Evolutionary conservation across 1,140 invertebrate genomes (phyloP).

Genomic region (Phymorhynchus buccinoides): DNA sequence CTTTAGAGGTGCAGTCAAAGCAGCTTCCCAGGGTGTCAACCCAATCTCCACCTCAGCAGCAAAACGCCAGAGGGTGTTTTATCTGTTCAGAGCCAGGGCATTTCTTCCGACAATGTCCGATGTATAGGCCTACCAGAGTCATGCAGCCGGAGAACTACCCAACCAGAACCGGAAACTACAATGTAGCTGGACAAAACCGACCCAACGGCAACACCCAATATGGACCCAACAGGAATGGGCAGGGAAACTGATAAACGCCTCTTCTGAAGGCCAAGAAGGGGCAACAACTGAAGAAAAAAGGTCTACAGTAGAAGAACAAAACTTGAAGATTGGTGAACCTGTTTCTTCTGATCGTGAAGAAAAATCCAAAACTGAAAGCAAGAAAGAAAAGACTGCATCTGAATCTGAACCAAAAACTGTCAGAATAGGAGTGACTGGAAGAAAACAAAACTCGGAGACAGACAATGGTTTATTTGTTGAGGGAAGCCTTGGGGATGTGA

Average conservation of each 20-base stretch:
- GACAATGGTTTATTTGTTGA: conserved; percentile 17
- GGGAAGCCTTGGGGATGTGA: not conserved
- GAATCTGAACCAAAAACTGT: not conserved
- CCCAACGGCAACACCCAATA: too few relatives aligned
- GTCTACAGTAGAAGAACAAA: too few relatives aligned
- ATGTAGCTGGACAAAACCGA: too few relatives aligned
- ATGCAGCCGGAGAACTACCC: not conserved
- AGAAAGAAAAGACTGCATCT: too few relatives aligned
- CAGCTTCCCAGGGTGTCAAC: not conserved
- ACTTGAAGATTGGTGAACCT: too few relatives aligned
- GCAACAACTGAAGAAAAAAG: not conserved
- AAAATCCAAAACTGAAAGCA: too few relatives aligned
- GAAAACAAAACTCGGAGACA: not conserved
- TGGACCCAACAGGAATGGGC: not conserved
- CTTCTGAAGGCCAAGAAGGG: conserved; percentile 12
- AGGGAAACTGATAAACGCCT: conserved; percentile 6
- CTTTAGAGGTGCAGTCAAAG: conserved; percentile 5
- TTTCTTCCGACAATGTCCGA: conserved; percentile 7
- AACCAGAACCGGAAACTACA: too few relatives aligned
- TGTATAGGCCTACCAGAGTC: conserved; percentile 5
- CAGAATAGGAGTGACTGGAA: not conserved
- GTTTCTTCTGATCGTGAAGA: too few relatives aligned
- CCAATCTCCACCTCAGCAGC: not conserved
- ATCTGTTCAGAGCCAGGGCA: conserved; percentile 14
- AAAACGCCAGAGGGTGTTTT: conserved; percentile 12